phyloP scores from a whole-genome alignment of 1,140 invertebrate genomes.

The Aricia agestis region DNA sequence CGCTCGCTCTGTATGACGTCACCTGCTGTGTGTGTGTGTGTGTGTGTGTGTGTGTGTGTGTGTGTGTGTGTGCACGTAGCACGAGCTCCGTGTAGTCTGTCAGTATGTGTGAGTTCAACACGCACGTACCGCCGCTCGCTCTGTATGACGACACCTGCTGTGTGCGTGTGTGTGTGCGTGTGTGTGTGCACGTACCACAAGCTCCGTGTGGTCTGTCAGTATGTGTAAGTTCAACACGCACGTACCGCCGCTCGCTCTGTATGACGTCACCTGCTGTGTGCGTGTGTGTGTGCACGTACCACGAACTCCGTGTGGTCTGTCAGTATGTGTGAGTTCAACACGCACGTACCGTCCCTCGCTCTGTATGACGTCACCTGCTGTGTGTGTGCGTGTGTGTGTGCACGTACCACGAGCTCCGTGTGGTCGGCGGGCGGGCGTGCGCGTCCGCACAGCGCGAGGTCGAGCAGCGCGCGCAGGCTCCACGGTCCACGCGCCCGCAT shows the following conservation, averaged over 20 bases:
- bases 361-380: constrained; percentile 73
- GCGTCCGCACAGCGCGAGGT: constrained; percentile 59
- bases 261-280: no score
- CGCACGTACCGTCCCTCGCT: constrained; percentile 68
- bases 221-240: constrained; percentile 19
- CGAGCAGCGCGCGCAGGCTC: constrained; percentile 42
- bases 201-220: constrained; percentile 61
- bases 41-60: constrained; percentile 39
- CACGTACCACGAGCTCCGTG: constrained; percentile 55
- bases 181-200: constrained; percentile 41
- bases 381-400: no score
- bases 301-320: constrained; percentile 60
- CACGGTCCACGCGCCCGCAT: constrained; percentile 48
- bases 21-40: no score
- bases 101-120: no score
- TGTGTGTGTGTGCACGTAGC: constrained; percentile 50
- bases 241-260: no score
- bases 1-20: no score
- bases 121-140: constrained; percentile 68
- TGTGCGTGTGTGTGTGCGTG: no score
- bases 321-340: no score
- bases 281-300: constrained; percentile 33
- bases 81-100: constrained; percentile 58
- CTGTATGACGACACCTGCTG: constrained; percentile 75
- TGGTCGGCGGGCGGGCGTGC: constrained; percentile 48